Evolutionary conservation across 2,888 invertebrate genomes (phyloP).

Genomic region (Brachyptera risi): DNA sequence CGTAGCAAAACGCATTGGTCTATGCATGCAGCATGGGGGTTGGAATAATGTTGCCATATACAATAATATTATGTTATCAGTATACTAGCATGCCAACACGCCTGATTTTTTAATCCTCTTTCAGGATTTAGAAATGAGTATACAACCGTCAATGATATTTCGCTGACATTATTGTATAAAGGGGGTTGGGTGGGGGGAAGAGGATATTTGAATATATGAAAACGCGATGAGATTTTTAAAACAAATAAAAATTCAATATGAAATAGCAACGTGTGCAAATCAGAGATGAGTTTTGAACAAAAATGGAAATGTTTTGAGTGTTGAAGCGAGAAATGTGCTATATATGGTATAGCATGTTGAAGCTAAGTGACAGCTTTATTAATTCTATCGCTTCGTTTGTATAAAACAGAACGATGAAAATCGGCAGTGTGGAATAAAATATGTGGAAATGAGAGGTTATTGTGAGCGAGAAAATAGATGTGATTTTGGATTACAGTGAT

Average conservation of each 20-base stretch:
- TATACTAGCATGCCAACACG: constrained; percentile 49
- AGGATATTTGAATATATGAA: constrained; percentile 29
- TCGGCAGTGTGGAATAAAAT: not conserved
- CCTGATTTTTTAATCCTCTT: constrained; percentile 50
- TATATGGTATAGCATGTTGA: constrained; percentile 37
- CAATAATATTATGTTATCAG: constrained; percentile 41
- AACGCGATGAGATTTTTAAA: constrained; percentile 8
- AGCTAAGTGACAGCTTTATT: constrained; percentile 73
- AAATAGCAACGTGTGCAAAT: constrained; percentile 1
- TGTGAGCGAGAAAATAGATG: too few species aligned
- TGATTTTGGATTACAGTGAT: too few species aligned
- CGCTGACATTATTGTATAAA: constrained; percentile 43
- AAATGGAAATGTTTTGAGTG: constrained; percentile 30
- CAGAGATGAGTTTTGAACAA: constrained; percentile 1
- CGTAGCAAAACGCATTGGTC: constrained; percentile 39
- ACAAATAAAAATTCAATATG: constrained; percentile 1
- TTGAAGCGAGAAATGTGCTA: constrained; percentile 15
- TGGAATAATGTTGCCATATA: constrained; percentile 17
- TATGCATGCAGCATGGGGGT: constrained; percentile 32
- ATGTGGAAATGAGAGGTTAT: not conserved
- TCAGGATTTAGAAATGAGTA: constrained; percentile 49
- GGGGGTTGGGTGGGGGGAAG: constrained; percentile 10
- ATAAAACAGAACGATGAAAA: constrained; percentile 1
- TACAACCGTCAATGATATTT: constrained; percentile 48
- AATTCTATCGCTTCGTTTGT: constrained; percentile 46